Evolutionary conservation across 1,140 invertebrate species (phyloP).

Genomic region (Tetranychus cinnabarinus): DNA sequence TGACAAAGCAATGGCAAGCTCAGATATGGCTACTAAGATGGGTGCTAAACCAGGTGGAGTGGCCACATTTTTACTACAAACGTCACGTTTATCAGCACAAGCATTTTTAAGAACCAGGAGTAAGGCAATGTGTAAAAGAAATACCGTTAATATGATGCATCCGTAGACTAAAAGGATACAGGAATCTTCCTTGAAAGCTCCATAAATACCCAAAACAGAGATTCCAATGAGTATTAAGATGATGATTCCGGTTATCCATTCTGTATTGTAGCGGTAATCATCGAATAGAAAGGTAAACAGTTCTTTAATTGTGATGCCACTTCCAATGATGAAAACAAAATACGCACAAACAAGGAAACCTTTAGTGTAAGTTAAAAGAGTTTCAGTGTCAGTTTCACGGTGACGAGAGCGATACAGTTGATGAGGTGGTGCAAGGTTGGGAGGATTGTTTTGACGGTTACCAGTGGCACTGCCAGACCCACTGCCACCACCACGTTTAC

Average conservation of each 20-base stretch:
- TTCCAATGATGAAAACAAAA: constrained; percentile 2
- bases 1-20: constrained; percentile 1
- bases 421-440: no score
- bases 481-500: no score
- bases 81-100: neutral
- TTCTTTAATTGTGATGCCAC: constrained; percentile 1
- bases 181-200: constrained; percentile 1
- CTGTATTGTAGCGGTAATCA: neutral
- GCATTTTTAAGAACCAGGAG: constrained; percentile 1
- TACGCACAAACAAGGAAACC: neutral
- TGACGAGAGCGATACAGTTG: neutral
- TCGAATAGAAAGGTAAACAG: constrained; percentile 1
- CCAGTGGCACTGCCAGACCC: no score
- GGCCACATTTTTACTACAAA: neutral
- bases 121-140: constrained; percentile 1
- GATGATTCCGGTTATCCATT: neutral
- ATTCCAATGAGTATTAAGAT: neutral
- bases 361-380: constrained; percentile 1
- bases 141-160: neutral
- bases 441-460: no score
- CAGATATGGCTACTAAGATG: constrained; percentile 2
- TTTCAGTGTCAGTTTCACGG: neutral
- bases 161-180: constrained; percentile 3
- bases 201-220: neutral
- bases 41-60: constrained; percentile 4